phyloP scores from a whole-genome alignment of 2,797 vertebrate species.

The Acropternis orthonyx region DNA sequence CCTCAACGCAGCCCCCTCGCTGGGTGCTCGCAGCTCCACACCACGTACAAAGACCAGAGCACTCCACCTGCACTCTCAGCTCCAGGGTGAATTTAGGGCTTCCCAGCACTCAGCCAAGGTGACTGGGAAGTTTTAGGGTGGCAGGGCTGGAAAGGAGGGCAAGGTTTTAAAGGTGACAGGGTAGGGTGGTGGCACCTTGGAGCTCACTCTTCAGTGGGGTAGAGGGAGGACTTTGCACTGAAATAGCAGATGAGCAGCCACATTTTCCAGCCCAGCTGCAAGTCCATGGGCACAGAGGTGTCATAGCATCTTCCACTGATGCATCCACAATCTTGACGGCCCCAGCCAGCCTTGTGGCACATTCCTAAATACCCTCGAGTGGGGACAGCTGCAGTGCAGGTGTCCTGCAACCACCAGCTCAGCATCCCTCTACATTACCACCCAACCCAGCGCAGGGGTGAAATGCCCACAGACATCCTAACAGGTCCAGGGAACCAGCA shows the following conservation, averaged over 20 bases:
- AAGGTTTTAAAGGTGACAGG: no score
- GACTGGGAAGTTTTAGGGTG: background rate
- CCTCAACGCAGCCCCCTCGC: accelerated
- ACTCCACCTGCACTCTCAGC: accelerated
- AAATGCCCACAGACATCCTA: background rate
- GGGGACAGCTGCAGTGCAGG: background rate
- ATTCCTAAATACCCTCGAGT: background rate
- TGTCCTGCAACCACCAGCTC: background rate
- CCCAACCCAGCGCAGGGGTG: no score
- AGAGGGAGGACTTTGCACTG: background rate
- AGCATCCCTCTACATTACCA: accelerated
- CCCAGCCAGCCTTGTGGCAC: background rate
- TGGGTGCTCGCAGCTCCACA: background rate
- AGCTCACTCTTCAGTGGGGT: accelerated
- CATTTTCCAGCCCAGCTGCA: background rate
- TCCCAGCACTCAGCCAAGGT: background rate
- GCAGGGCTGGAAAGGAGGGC: background rate
- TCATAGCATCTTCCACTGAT: background rate
- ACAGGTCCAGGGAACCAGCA: accelerated
- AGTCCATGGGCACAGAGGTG: background rate
- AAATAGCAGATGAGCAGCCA: background rate
- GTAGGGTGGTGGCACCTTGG: no score
- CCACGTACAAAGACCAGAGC: accelerated
- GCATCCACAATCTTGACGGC: accelerated
- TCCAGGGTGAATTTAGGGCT: background rate